Conservation (phyloP, 2,888 invertebrate genomes). For the Amphipyra tragopoginis region DNA sequence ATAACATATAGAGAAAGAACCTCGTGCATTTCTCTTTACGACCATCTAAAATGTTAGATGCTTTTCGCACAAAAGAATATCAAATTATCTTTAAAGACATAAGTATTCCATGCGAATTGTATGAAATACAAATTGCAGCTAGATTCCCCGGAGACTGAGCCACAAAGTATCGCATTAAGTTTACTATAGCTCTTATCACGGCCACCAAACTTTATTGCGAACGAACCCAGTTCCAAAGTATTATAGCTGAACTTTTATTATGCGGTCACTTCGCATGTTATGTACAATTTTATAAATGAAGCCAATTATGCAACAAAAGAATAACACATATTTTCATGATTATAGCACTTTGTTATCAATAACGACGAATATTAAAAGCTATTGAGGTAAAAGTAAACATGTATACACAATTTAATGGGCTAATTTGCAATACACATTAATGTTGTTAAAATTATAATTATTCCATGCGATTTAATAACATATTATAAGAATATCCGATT, state of each 20-base stretch:
- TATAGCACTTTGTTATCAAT: slow-evolving; percentile 9
- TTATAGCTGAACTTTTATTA: slow-evolving; percentile 59
- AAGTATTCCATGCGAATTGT: slow-evolving; percentile 32
- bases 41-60: slow-evolving; percentile 55
- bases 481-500: no score
- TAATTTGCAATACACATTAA: not conserved
- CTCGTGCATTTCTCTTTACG: slow-evolving; percentile 62
- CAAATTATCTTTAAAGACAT: slow-evolving; percentile 50
- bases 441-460: no score
- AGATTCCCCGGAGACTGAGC: slow-evolving; percentile 30
- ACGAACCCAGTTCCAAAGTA: slow-evolving; percentile 51
- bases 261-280: slow-evolving; percentile 59
- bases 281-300: slow-evolving; percentile 36
- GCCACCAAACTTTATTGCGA: slow-evolving; percentile 52
- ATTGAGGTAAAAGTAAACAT: not conserved
- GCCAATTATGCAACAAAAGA: slow-evolving; percentile 42
- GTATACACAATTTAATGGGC: not conserved
- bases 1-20: slow-evolving; percentile 56
- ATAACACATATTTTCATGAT: slow-evolving; percentile 30
- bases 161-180: slow-evolving; percentile 49
- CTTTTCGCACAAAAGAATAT: slow-evolving; percentile 53
- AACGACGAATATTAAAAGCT: not conserved
- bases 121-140: slow-evolving; percentile 52
- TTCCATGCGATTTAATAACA: no score
- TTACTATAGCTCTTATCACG: slow-evolving; percentile 48